phyloP scores from a whole-genome alignment of 2,888 invertebrate species.

The Drosophila phalerata region DNA sequence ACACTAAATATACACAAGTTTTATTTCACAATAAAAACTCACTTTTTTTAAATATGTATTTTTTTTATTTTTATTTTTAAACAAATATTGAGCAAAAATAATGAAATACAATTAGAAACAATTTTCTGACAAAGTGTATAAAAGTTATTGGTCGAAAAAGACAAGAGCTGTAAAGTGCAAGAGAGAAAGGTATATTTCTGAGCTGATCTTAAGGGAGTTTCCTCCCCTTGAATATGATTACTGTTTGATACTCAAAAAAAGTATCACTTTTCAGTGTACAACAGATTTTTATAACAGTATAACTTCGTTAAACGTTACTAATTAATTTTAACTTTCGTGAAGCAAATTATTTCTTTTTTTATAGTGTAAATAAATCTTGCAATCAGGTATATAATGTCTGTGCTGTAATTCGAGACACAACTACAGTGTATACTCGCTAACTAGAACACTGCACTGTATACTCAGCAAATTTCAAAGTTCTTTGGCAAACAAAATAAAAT shows the following conservation, averaged over 20 bases:
- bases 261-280: background rate
- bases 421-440: background rate
- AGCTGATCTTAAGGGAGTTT: slow-evolving; percentile 4
- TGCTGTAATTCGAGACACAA: background rate
- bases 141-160: background rate
- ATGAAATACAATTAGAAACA: too few relatives aligned
- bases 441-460: background rate
- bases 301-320: background rate
- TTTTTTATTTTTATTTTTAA: too few relatives aligned
- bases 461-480: too few relatives aligned
- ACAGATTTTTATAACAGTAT: background rate
- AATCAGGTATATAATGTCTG: background rate
- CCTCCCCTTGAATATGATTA: background rate
- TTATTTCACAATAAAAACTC: too few relatives aligned
- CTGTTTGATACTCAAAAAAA: too few relatives aligned
- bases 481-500: too few relatives aligned
- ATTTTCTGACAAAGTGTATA: too few relatives aligned
- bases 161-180: background rate
- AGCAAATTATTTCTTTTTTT: background rate
- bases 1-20: too few relatives aligned
- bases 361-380: background rate
- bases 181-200: background rate
- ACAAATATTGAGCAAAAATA: too few relatives aligned
- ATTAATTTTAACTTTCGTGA: background rate
- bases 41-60: too few relatives aligned